Evolutionary conservation across 2,113 vertebrate species (phyloP).

Genomic region (Nesoenas mayeri): DNA sequence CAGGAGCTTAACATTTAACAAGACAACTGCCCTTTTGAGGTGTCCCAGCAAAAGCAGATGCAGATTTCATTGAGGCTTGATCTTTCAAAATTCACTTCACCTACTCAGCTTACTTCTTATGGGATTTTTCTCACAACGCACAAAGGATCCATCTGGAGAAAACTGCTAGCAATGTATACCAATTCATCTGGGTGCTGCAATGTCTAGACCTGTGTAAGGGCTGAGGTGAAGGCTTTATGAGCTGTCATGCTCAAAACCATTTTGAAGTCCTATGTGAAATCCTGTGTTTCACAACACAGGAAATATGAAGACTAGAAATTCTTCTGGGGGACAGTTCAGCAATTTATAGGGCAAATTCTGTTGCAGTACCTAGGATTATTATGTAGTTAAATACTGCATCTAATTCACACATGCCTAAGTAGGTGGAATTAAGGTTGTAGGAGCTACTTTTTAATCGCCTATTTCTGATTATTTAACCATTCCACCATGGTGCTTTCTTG

Average conservation of each 20-base stretch:
- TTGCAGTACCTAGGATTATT: neutral
- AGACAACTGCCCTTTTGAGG: neutral
- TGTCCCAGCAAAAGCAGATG: neutral
- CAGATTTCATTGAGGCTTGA: neutral
- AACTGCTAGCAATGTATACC: neutral
- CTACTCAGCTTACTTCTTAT: neutral
- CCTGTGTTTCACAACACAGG: neutral
- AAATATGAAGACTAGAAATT: neutral
- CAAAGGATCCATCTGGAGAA: constrained; percentile 2
- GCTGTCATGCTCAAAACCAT: neutral
- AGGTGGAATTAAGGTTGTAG: neutral
- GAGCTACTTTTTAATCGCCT: neutral
- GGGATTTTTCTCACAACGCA: neutral
- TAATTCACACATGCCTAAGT: neutral
- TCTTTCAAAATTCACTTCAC: constrained; percentile 5
- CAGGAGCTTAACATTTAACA: neutral
- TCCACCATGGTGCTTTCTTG: neutral
- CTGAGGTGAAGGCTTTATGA: neutral
- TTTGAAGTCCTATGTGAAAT: neutral
- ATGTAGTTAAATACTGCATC: neutral
- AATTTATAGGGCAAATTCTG: neutral
- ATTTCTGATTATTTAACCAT: neutral
- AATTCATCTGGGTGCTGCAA: neutral
- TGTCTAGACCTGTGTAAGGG: neutral
- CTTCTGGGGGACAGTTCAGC: neutral